Evolutionary conservation across 2,888 invertebrate genomes (phyloP).

Genomic region (Cataglyphis rosenhaueri): DNA sequence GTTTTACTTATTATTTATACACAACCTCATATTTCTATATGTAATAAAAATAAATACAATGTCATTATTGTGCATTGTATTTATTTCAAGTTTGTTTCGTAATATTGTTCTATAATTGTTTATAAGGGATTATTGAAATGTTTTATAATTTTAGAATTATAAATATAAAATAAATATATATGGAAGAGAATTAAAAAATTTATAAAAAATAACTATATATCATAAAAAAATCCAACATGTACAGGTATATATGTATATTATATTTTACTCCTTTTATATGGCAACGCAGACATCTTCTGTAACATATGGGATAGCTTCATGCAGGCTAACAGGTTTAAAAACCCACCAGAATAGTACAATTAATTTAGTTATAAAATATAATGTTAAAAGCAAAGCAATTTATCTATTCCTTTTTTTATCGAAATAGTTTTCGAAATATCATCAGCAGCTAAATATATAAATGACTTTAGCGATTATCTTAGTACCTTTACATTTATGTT

Average conservation of each 20-base stretch:
- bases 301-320: background rate
- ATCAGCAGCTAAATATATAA: conserved; percentile 6
- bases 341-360: background rate
- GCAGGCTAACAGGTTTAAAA: background rate
- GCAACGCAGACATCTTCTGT: conserved; percentile 6
- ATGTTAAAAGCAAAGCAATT: background rate
- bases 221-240: background rate
- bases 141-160: conserved; percentile 33
- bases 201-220: conserved; percentile 7
- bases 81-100: background rate
- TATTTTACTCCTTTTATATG: conserved; percentile 11
- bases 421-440: conserved; percentile 3
- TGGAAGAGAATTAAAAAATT: background rate
- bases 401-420: background rate
- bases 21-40: background rate
- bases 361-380: background rate
- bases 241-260: background rate
- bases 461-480: background rate
- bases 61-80: conserved; percentile 5
- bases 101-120: background rate
- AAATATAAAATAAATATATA: background rate
- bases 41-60: background rate
- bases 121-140: background rate
- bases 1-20: conserved; percentile 9
- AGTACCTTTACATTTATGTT: background rate